Evolutionary conservation across 2,797 vertebrate species (phyloP).

Genomic region (Channallabes apus): DNA sequence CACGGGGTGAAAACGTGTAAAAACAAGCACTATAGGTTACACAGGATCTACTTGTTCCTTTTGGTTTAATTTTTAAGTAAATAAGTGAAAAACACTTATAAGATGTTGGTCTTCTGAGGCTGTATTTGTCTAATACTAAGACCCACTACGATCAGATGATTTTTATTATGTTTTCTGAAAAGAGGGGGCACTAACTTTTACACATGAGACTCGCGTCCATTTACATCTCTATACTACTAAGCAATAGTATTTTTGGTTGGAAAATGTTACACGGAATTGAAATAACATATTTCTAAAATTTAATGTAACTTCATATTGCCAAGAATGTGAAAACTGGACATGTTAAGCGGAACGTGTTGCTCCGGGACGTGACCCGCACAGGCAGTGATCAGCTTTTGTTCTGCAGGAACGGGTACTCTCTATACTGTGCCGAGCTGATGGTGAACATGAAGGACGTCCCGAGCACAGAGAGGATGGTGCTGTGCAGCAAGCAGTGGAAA

Average conservation of each 20-base stretch:
- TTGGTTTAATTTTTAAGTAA: too few species aligned
- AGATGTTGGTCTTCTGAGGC: too few species aligned
- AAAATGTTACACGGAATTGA: not conserved
- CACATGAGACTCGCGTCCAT: not conserved
- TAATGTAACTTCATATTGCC: not conserved
- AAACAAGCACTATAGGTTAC: too few species aligned
- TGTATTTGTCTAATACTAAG: too few species aligned
- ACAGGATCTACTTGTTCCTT: too few species aligned
- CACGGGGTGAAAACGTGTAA: too few species aligned
- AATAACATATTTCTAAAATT: too few species aligned
- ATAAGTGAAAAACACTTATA: too few species aligned
- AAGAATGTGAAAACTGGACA: not conserved
- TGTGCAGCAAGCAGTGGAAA: slow-evolving; percentile 83
- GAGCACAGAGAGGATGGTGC: slow-evolving; percentile 80
- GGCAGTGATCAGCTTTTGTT: not conserved
- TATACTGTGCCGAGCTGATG: slow-evolving; percentile 83
- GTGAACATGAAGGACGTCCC: slow-evolving; percentile 84
- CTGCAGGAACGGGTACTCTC: slow-evolving; percentile 76
- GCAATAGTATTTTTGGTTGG: not conserved
- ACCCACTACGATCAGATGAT: too few species aligned
- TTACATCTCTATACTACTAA: not conserved
- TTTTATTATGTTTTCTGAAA: too few species aligned
- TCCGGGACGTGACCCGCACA: not conserved
- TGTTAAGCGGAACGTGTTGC: not conserved
- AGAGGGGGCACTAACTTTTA: too few species aligned